Base-by-base conservation (phyloP, 92 coral and sea anemone genomes). In the Zoanthus gigantus region DNA sequence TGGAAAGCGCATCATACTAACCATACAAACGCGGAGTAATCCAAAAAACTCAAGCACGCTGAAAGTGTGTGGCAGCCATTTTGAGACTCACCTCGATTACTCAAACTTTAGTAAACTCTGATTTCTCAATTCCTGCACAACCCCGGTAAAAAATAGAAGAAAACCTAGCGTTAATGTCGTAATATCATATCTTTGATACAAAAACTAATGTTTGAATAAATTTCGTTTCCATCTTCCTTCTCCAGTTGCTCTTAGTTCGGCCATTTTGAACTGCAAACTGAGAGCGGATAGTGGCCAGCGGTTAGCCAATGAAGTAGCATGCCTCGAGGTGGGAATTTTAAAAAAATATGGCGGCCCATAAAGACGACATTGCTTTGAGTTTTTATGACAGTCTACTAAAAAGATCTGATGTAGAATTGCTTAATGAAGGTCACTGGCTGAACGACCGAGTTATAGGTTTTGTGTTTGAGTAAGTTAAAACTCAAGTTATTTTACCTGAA, bases 391-490 rank as follows among this genome's bases (percentile, higher is more conserved):
- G 98, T 90, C 93, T 97, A 76, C 86, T 97, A 28, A 92, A 94
- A 30, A 74, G 88, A 83, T 97, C 99, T 46, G 99, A 97, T 73
- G 90, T 97, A 17, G 86, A 88, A 37, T 77, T 97, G 78, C 96
- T 97, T 15, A 87, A 94, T 12, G 95, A 93, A 83, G 98, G 98
- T 9, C 94, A 92, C 23, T 97, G 99, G 99, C 68, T 97, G 58
- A 97, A 97, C 77, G 99, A 97, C 71, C 95, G 90, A 77, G 80
- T 97, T 12, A 93, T 97, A 88, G 98, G 98, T 54, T 97, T 97
- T 83, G 90, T 92, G 94, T 93, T 97, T 89, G 97, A 97, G 99
- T 97, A 77, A 91, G 99, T 89, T 4, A 47, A 28, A n/a, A 72
- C 31, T 10, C 15, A 48, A 28, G 18, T 18, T 18, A 18, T 81